These are phyloP conservation scores for Galerucella nymphaeae DNA, from an alignment of 2,888 invertebrate species.

Conservation along the genomic window DNA sequence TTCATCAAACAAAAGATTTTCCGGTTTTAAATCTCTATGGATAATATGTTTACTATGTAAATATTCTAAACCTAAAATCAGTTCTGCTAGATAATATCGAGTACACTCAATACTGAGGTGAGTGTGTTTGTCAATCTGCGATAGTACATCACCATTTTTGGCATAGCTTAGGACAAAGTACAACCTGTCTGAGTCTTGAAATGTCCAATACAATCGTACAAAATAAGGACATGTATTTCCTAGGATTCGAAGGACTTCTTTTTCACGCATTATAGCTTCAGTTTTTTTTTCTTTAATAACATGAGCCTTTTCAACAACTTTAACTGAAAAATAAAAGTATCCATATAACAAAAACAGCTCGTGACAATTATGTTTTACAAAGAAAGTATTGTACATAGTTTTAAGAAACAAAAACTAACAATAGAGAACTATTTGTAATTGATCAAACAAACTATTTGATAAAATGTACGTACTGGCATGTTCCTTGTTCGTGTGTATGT, in stretches of 20 bases:
- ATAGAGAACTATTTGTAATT: neutral
- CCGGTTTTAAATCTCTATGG: constrained; percentile 97
- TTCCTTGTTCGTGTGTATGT: constrained; percentile 88
- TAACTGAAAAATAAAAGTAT: constrained; percentile 76
- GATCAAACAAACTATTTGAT: neutral
- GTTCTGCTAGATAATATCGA: constrained; percentile 93
- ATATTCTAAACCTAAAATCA: constrained; percentile 87
- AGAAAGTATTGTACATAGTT: neutral
- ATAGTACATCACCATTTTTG: constrained; percentile 92
- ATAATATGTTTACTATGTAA: constrained; percentile 90
- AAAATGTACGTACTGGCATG: constrained; percentile 86
- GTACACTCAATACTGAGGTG: constrained; percentile 90
- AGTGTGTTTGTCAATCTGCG: constrained; percentile 90
- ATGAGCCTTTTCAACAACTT: constrained; percentile 96
- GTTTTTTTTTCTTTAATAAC: constrained; percentile 94
- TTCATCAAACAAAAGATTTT: constrained; percentile 95
- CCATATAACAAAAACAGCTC: too few species aligned
- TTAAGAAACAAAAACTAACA: neutral
- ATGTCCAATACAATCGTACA: constrained; percentile 94
- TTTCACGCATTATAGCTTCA: constrained; percentile 93
- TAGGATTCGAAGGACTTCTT: constrained; percentile 90
- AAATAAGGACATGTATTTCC: constrained; percentile 80
- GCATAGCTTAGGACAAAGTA: constrained; percentile 97
- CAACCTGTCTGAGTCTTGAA: constrained; percentile 91
- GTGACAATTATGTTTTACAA: neutral